Conservation (phyloP, 2,888 invertebrate genomes). For the Scaptomyza parva region DNA sequence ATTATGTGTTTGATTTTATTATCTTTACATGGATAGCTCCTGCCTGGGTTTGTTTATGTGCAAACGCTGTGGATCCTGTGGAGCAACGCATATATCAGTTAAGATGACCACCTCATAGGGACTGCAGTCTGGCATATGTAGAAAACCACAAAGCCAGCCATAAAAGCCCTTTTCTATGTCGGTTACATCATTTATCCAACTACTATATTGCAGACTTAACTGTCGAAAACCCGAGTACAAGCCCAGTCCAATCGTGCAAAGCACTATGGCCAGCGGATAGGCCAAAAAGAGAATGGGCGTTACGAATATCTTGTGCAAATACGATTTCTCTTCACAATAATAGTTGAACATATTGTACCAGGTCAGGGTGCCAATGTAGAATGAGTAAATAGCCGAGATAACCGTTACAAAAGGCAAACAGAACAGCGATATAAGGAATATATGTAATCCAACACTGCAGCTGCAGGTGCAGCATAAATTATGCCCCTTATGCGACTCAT, state of each 20-base stretch:
- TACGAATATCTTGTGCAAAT: constrained; percentile 87
- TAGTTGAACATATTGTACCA: constrained; percentile 91
- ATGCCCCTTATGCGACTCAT: constrained; percentile 87
- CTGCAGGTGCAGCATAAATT: constrained; percentile 87
- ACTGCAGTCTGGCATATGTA: constrained; percentile 90
- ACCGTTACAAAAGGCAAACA: constrained; percentile 89
- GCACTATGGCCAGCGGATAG: constrained; percentile 89
- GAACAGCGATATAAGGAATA: constrained; percentile 88
- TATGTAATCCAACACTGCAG: constrained; percentile 87
- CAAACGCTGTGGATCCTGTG: constrained; percentile 76
- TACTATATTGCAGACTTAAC: constrained; percentile 88
- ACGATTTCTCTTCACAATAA: constrained; percentile 88
- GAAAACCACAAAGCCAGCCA: constrained; percentile 89
- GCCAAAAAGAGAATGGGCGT: constrained; percentile 89
- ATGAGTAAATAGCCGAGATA: constrained; percentile 88
- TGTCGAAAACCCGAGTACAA: constrained; percentile 89
- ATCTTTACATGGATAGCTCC: constrained; percentile 83
- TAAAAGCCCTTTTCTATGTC: constrained; percentile 93
- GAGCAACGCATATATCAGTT: constrained; percentile 86
- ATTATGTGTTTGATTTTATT: neutral
- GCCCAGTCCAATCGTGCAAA: constrained; percentile 88
- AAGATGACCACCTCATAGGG: constrained; percentile 88
- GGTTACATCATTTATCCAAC: constrained; percentile 89
- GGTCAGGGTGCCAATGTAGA: constrained; percentile 90
- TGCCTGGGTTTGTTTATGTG: constrained; percentile 85